Conservation (phyloP, 2,888 invertebrate genomes). For the Chelonus formosanus region DNA sequence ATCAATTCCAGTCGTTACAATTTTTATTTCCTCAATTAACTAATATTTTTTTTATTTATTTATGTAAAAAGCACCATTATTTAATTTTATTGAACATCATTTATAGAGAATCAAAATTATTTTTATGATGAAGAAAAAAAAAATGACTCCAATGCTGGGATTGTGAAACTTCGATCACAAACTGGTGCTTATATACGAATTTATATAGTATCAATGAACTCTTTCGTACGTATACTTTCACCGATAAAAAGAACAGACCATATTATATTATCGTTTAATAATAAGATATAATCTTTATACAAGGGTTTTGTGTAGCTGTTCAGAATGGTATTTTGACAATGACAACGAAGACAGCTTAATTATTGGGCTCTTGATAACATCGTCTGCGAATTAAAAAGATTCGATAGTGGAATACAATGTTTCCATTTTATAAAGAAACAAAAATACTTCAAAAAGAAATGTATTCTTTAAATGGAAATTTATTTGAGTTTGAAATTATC, state of each 20-base stretch:
- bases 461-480: too few relatives aligned
- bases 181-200: slow-evolving; percentile 6
- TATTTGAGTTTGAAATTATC: too few relatives aligned
- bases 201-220: slow-evolving; percentile 11
- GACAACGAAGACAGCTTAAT: slow-evolving; percentile 15
- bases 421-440: not conserved
- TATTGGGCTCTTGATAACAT: slow-evolving; percentile 15
- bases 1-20: too few relatives aligned
- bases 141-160: not conserved
- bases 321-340: not conserved
- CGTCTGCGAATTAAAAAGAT: slow-evolving; percentile 8
- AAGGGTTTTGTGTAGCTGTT: not conserved
- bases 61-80: not conserved
- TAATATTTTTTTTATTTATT: not conserved
- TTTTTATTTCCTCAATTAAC: not conserved
- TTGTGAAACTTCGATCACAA: slow-evolving; percentile 7
- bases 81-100: not conserved
- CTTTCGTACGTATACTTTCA: slow-evolving; percentile 15
- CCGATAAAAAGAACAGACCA: not conserved
- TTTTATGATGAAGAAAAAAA: not conserved
- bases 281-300: not conserved
- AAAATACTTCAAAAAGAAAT: too few relatives aligned
- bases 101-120: too few relatives aligned
- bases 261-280: slow-evolving; percentile 16
- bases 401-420: not conserved